phyloP scores from a whole-genome alignment of 2,113 vertebrate genomes.

The Pipa parva region DNA sequence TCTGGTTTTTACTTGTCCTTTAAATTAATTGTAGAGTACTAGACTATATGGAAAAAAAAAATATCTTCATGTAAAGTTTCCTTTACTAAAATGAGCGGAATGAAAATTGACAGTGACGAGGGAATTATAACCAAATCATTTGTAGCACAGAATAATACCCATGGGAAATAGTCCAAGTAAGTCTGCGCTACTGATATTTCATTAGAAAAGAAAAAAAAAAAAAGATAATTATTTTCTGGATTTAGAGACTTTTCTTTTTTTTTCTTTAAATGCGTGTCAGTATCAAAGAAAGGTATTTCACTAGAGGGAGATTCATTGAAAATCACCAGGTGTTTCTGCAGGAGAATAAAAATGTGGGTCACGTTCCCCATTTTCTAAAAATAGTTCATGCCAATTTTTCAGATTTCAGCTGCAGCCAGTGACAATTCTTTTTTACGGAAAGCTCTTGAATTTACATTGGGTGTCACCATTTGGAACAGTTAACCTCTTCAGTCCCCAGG shows the following conservation, averaged over 20 bases:
- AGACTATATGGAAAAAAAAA: too few relatives aligned
- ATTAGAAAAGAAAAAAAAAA: too few relatives aligned
- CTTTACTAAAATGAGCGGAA: too few relatives aligned
- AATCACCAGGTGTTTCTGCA: slow-evolving; percentile 49
- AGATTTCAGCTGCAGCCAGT: slow-evolving; percentile 42
- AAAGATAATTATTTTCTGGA: too few relatives aligned
- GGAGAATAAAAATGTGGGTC: slow-evolving; percentile 50
- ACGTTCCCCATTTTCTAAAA: slow-evolving; percentile 51
- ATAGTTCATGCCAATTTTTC: slow-evolving; percentile 51
- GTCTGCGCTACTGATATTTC: too few relatives aligned
- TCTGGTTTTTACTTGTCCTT: too few relatives aligned
- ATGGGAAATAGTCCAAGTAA: neutral
- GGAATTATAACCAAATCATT: slow-evolving; percentile 8
- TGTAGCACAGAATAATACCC: neutral
- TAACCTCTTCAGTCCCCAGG: slow-evolving; percentile 2
- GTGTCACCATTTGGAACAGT: slow-evolving; percentile 44
- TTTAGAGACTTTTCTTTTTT: too few relatives aligned
- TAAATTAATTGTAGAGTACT: too few relatives aligned
- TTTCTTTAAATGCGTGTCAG: slow-evolving; percentile 40
- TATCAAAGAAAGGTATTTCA: slow-evolving; percentile 38
- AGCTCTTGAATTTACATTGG: slow-evolving; percentile 10
- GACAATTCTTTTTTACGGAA: slow-evolving; percentile 39
- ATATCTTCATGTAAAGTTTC: too few relatives aligned
- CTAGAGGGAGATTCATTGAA: slow-evolving; percentile 48
- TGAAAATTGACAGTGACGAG: neutral